Percentiles rank a stretch among this genome's conserved stretches.
phyloP scores from a whole-genome alignment of 2,113 vertebrate genomes.

The Spermophilus dauricus region DNA sequence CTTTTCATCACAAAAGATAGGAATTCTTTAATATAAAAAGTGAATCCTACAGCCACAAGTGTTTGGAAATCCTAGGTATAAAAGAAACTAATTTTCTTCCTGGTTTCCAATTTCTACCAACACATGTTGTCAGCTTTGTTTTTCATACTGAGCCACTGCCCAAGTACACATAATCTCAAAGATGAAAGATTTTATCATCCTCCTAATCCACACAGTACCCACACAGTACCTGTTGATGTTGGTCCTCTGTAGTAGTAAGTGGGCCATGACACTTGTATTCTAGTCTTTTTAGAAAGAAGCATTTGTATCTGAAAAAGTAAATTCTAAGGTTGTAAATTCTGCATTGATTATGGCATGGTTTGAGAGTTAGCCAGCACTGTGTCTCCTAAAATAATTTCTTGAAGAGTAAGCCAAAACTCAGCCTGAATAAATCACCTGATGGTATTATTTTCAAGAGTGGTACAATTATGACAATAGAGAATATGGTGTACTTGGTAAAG shows the following conservation, averaged over 20 bases:
- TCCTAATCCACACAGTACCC: background rate
- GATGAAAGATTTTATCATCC: background rate
- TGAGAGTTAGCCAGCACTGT: background rate
- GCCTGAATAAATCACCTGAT: constrained; percentile 16
- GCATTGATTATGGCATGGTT: background rate
- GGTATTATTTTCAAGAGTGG: background rate
- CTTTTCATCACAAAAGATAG: constrained; percentile 29
- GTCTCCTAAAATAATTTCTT: constrained; percentile 50
- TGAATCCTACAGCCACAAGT: background rate
- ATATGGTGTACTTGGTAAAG: background rate
- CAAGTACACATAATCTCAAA: constrained; percentile 13
- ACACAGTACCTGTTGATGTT: background rate
- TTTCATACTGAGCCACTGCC: background rate
- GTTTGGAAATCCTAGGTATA: constrained; percentile 26
- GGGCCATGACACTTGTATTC: background rate
- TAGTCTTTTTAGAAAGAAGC: background rate
- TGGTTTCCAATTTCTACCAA: constrained; percentile 56
- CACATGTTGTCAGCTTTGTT: constrained; percentile 37
- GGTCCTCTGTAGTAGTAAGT: background rate
- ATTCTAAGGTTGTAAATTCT: background rate
- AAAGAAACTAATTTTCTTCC: constrained; percentile 9
- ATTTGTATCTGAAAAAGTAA: background rate
- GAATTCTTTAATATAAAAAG: constrained; percentile 34
- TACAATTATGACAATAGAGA: background rate
- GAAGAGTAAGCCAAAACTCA: constrained; percentile 27